A percentile compares a stretch with the other conserved stretches of the same genome.
phyloP scores from a whole-genome alignment of 2,888 invertebrate genomes.

The Ectobius pallidus region DNA sequence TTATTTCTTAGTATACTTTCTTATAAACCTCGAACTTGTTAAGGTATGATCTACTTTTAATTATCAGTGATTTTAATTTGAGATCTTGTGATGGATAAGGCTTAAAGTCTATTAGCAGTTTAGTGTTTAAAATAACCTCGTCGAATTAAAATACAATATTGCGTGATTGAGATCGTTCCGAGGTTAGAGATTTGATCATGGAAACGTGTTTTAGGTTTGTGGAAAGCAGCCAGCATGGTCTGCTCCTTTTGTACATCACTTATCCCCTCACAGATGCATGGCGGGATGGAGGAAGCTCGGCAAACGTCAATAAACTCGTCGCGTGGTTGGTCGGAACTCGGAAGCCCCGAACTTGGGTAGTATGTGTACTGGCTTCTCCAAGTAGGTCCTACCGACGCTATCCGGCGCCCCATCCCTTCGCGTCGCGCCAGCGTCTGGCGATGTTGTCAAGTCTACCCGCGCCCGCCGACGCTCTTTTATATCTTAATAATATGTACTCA shows the following conservation, averaged over 20 bases:
- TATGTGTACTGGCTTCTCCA: not conserved
- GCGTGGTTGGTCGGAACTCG: constrained; percentile 17
- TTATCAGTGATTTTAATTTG: too few species aligned
- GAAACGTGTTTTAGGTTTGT: too few species aligned
- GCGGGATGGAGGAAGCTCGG: not conserved
- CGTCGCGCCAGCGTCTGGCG: constrained; percentile 26
- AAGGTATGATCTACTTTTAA: too few species aligned
- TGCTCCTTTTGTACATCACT: not conserved
- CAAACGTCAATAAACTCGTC: constrained; percentile 30
- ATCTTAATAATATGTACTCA: not conserved
- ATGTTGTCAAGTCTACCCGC: constrained; percentile 15
- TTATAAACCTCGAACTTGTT: too few species aligned
- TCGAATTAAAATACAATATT: too few species aligned
- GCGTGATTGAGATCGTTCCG: too few species aligned
- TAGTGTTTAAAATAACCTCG: too few species aligned
- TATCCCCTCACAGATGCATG: not conserved
- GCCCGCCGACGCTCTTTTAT: not conserved
- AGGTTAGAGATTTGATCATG: too few species aligned
- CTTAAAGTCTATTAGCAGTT: too few species aligned
- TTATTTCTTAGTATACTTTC: too few species aligned
- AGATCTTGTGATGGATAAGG: too few species aligned
- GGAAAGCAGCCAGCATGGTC: too few species aligned
- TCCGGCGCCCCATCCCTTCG: constrained; percentile 15
- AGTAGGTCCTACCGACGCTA: not conserved
- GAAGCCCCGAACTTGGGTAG: not conserved